A percentile compares a stretch with the other conserved stretches of the same genome.
phyloP scores from a whole-genome alignment of 2,113 vertebrate species.

The Amblyopsis rosae region DNA sequence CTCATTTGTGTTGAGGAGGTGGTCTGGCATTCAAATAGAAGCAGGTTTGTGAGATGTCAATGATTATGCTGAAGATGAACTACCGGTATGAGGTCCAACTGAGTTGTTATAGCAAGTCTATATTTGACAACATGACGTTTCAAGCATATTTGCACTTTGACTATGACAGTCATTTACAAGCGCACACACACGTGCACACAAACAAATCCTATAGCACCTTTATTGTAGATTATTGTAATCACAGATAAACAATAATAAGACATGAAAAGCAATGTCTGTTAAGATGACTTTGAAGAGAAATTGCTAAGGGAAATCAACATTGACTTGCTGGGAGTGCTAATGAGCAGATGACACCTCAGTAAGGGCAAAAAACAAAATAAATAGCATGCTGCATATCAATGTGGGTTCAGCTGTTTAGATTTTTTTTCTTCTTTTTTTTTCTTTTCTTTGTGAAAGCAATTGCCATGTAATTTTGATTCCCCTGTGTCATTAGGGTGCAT shows the following conservation, averaged over 20 bases:
- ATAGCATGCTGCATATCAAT: neutral
- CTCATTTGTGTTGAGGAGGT: too few relatives aligned
- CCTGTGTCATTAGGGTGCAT: neutral
- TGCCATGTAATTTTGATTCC: conserved; percentile 32
- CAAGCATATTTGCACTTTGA: neutral
- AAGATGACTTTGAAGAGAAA: too few relatives aligned
- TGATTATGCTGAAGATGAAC: too few relatives aligned
- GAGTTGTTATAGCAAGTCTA: too few relatives aligned
- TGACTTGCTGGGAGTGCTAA: neutral
- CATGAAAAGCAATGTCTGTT: too few relatives aligned
- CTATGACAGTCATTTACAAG: conserved; percentile 12
- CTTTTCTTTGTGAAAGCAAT: conserved; percentile 1
- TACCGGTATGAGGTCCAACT: too few relatives aligned
- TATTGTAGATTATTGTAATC: too few relatives aligned
- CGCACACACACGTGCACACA: conserved; percentile 21
- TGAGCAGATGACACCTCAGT: conserved; percentile 19
- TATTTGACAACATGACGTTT: too few relatives aligned
- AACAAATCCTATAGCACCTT: neutral
- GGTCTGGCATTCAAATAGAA: too few relatives aligned
- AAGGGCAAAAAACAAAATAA: neutral
- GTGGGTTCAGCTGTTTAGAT: conserved; percentile 1
- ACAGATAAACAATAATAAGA: too few relatives aligned
- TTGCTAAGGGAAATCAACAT: neutral
- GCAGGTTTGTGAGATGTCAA: too few relatives aligned
- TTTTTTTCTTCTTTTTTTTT: conserved; percentile 4